Percentiles rank a stretch among this genome's conserved stretches.
phyloP scores from a whole-genome alignment of 1,140 invertebrate species.

The Berghia stephanieae region DNA sequence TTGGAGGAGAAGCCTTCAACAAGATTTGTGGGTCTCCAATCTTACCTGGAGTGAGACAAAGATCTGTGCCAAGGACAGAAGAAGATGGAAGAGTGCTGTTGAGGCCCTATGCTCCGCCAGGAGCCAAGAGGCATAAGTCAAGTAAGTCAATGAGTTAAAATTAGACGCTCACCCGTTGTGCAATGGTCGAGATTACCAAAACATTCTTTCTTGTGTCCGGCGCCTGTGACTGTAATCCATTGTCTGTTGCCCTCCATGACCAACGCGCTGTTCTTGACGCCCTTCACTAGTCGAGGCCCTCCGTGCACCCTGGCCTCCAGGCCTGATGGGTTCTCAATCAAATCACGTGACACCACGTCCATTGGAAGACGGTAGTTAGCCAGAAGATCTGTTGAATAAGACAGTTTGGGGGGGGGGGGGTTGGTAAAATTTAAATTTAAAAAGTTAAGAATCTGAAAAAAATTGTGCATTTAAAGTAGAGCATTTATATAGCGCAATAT shows the following conservation, averaged over 20 bases:
- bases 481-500: neutral
- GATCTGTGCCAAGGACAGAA: neutral
- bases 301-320: constrained; percentile 57
- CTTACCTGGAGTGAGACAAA: neutral
- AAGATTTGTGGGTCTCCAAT: too few relatives aligned
- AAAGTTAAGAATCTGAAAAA: neutral
- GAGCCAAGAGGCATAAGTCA: too few relatives aligned
- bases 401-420: neutral
- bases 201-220: constrained; percentile 60
- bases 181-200: constrained; percentile 61
- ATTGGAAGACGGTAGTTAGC: constrained; percentile 60
- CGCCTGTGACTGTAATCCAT: constrained; percentile 54
- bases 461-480: neutral
- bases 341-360: constrained; percentile 44
- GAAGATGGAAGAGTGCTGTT: too few relatives aligned
- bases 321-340: constrained; percentile 57
- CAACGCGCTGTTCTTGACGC: constrained; percentile 53
- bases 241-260: constrained; percentile 46
- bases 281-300: constrained; percentile 42
- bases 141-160: neutral
- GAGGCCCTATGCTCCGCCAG: too few relatives aligned
- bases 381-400: constrained; percentile 42
- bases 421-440: neutral
- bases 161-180: constrained; percentile 47
- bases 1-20: too few relatives aligned